Evolutionary conservation across 2,113 vertebrate genomes (phyloP), one percentile per base, ranked within the genome.

Genomic region (Cottus gobio): DNA sequence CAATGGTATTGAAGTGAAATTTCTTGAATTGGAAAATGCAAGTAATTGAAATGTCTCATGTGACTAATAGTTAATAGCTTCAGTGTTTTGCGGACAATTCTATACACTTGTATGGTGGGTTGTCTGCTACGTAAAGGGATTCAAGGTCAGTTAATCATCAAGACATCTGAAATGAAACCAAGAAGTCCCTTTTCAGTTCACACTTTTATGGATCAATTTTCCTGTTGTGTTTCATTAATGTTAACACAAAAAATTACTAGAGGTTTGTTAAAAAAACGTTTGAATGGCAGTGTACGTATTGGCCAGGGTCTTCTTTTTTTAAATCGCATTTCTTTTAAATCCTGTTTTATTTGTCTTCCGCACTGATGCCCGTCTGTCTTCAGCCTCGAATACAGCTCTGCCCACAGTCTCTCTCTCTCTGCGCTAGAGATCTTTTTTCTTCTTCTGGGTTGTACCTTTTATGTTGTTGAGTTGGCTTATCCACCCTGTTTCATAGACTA

Each of bases 331-430:
- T 76, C 15, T 77, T 91, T 87, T 84, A 61, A 79, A 66, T 44
- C 57, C 15, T n/a, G 10, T 63, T 73, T 65, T 62, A 54, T 86
- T 91, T 89, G 28, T 91, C 68, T 24, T 77, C 81, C 90, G 86
- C 90, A 93, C 89, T 89, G 85, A 86, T 2, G 5, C 73, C 56
- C 37, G 2, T 80, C 26, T 83, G 22, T 71, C 31, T 44, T 66
- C 37, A 72, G 60, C 44, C 15, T 83, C 36, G 50, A 81, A 69
- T 73, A 48, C 75, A 71, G 77, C 71, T 82, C 66, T 44, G n/a
- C 34, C 26, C 66, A 65, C 68, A 77, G 18, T 20, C 31, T 81
- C 31, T 72, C 15, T 85, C 15, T 64, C 39, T 77, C 72, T 7
- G 30, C 61, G 34, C 64, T 63, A n/a, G n/a, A n/a, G n/a, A n/a